phyloP scores from a whole-genome alignment of 1,140 invertebrate species.

The Bombus superbus region DNA sequence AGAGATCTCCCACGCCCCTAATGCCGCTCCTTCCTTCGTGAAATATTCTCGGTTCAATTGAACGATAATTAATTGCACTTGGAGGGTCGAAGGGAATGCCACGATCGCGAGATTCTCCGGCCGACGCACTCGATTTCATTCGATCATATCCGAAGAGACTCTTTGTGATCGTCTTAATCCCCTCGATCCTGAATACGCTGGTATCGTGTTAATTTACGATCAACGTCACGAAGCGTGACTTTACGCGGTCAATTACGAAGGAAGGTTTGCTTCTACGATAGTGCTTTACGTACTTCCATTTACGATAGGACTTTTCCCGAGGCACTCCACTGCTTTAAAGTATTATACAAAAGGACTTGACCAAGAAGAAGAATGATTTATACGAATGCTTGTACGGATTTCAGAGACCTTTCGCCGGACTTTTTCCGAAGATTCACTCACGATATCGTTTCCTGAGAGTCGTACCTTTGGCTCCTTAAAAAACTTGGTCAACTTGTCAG shows the following conservation, averaged over 20 bases:
- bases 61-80: constrained; percentile 68
- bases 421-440: too few relatives aligned
- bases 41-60: constrained; percentile 65
- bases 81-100: constrained; percentile 32
- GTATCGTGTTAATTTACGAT: not conserved
- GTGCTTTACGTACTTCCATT: too few relatives aligned
- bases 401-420: too few relatives aligned
- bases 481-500: too few relatives aligned
- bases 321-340: too few relatives aligned
- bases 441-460: too few relatives aligned
- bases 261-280: not conserved
- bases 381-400: too few relatives aligned
- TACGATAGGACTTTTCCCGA: too few relatives aligned
- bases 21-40: constrained; percentile 1
- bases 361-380: too few relatives aligned
- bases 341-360: too few relatives aligned
- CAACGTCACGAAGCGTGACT: not conserved
- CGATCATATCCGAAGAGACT: constrained; percentile 39
- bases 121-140: constrained; percentile 66
- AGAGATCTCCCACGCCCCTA: constrained; percentile 28
- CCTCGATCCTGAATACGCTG: not conserved
- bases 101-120: constrained; percentile 36
- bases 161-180: not conserved
- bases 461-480: too few relatives aligned
- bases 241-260: not conserved